Base-by-base conservation (phyloP, 53 echinoderm and acorn worm species). In the Patiria pectinifera region DNA sequence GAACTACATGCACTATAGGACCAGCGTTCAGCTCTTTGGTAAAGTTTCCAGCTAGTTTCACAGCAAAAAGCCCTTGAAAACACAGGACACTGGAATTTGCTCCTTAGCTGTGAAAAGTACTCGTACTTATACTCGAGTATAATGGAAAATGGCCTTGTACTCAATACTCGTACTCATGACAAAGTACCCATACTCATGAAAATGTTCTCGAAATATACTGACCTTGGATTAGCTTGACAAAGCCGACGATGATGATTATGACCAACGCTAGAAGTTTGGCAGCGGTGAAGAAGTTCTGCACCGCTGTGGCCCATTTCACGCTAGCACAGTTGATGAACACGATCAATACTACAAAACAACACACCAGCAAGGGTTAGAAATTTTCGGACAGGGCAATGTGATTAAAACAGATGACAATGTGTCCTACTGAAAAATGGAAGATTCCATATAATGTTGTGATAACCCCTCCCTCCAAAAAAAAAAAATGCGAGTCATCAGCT, bases 231-330 rank as follows among this genome's bases (percentile, higher is more conserved):
- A 97, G 91, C 58, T 83, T 91, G 44, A 99, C 80, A 48, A 97
- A 86, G 0, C 97, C 99, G 0, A 99, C 92, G 6, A 92, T 13
- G 25, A 95, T 93, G 78, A 99, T 99, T 62, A 99, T 95, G 22
- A 85, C 93, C 76, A 99, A 69, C 4, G 97, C 97, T 45, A 96
- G 46, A 24, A 99, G 95, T 69, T 99, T 99, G 66, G 99, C 97
- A 35, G 93, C 96, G 1, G 99, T 97, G 92, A 99, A 95, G 93
- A 99, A 79, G 78, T 97, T 97, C 92, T 99, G 99, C 23, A 99
- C 97, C 26, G 95, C 83, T 10, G 99, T 99, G 13, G 99, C 99
- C 99, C 97, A 96, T 78, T 96, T 97, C 61, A 99, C 99, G 80
- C 99, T 99, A 63, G 95, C 95, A 74, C 99, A 99, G 91, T 99